Percentiles rank a stretch among this genome's conserved stretches.
phyloP scores from a whole-genome alignment of 1,140 invertebrate species.

The Sesamia nonagrioides region DNA sequence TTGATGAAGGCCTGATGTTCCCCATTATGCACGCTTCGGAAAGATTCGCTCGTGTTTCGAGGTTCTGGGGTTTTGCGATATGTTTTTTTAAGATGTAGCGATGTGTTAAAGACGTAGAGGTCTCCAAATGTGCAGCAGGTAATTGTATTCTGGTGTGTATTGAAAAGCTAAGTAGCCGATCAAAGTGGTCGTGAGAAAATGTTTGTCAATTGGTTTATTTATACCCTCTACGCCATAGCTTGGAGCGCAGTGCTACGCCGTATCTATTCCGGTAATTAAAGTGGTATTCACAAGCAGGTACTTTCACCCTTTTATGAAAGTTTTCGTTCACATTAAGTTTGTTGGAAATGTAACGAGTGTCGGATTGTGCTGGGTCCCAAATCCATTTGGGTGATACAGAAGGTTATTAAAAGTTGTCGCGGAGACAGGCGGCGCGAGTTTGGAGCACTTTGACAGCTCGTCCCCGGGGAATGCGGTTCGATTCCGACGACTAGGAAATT shows the following conservation, averaged over 20 bases:
- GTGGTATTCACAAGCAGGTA: constrained; percentile 37
- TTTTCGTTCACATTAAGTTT: constrained; percentile 45
- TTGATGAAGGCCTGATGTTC: constrained; percentile 62
- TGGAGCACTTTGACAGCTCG: constrained; percentile 77
- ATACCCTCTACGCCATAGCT: not conserved
- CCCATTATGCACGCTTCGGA: constrained; percentile 55
- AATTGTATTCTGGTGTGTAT: not conserved
- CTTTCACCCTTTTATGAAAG: constrained; percentile 40
- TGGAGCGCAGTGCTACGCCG: constrained; percentile 1
- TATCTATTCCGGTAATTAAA: constrained; percentile 15
- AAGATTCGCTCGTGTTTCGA: constrained; percentile 35
- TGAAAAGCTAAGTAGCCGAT: not conserved
- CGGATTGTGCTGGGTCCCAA: constrained; percentile 62
- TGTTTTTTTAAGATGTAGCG: constrained; percentile 11
- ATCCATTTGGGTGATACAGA: constrained; percentile 81
- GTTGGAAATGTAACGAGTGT: constrained; percentile 42
- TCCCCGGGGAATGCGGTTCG: constrained; percentile 71
- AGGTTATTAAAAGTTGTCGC: constrained; percentile 85
- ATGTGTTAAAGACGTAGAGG: too few relatives aligned
- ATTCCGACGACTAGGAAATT: constrained; percentile 79
- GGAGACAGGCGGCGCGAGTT: constrained; percentile 74
- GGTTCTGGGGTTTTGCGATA: constrained; percentile 16
- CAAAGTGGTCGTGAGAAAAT: not conserved
- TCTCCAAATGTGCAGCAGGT: not conserved
- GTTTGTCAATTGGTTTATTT: not conserved